These are phyloP conservation scores for Kryptolebias marmoratus DNA, from an alignment of 2,113 vertebrate genomes.

Conservation along the genomic window DNA sequence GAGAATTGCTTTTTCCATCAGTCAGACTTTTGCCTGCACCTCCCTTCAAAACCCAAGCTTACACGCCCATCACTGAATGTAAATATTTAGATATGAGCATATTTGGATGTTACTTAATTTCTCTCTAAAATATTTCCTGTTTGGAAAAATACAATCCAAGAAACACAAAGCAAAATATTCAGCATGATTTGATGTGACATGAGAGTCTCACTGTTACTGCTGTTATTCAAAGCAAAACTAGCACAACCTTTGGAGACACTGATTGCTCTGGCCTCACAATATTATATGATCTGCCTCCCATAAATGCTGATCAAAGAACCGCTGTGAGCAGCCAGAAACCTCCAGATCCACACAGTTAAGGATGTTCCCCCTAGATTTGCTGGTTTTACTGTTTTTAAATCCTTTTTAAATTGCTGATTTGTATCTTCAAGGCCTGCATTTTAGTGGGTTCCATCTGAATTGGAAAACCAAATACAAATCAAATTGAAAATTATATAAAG, in stretches of 20 bases:
- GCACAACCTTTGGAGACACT: slow-evolving; percentile 33
- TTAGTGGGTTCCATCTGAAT: slow-evolving; percentile 22
- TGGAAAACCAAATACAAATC: slow-evolving; percentile 49
- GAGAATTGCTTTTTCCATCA: slow-evolving; percentile 50
- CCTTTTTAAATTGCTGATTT: slow-evolving; percentile 36
- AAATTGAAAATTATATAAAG: slow-evolving; percentile 42
- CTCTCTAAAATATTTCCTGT: slow-evolving; percentile 67
- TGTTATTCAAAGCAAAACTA: slow-evolving; percentile 40
- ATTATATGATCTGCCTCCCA: slow-evolving; percentile 41
- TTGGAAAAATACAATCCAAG: slow-evolving; percentile 60
- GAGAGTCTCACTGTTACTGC: slow-evolving; percentile 44
- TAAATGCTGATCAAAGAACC: slow-evolving; percentile 46
- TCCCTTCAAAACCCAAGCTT: slow-evolving; percentile 49
- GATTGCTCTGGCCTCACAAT: slow-evolving; percentile 12
- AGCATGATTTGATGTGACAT: slow-evolving; percentile 53
- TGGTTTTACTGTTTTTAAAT: slow-evolving; percentile 33
- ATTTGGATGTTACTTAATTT: slow-evolving; percentile 67
- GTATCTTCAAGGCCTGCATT: slow-evolving; percentile 6
- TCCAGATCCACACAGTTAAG: slow-evolving; percentile 19
- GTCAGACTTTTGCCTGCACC: slow-evolving; percentile 34
- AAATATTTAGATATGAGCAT: slow-evolving; percentile 76
- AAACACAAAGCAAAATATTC: slow-evolving; percentile 56
- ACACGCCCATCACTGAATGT: slow-evolving; percentile 71
- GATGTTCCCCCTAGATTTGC: slow-evolving; percentile 7
- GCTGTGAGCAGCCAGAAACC: slow-evolving; percentile 25